phyloP scores from a whole-genome alignment of 2,797 vertebrate genomes.

The Notamacropus eugenii region DNA sequence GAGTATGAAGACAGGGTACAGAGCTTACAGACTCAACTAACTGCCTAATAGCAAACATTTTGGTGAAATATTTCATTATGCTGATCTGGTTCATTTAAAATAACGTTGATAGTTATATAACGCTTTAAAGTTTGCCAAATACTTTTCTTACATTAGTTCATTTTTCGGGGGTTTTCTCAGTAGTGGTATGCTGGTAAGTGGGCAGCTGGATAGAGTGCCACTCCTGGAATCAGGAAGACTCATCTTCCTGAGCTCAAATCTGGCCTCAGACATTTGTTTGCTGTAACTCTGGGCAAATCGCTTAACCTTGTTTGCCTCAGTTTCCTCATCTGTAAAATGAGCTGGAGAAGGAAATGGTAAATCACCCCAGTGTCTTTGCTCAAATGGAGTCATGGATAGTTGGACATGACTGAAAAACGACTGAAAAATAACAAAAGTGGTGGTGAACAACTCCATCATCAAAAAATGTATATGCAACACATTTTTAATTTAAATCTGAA shows the following conservation, averaged over 20 bases:
- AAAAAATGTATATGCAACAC: not conserved
- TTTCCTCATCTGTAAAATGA: not conserved
- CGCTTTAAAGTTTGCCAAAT: not conserved
- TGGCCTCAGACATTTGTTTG: not conserved
- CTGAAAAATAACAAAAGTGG: no score
- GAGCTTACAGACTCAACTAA: constrained; percentile 6
- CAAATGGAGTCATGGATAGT: no score
- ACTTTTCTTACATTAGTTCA: not conserved
- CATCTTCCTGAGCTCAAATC: not conserved
- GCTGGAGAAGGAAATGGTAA: no score
- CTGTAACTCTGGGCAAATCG: not conserved
- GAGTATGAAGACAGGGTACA: not conserved
- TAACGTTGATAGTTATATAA: not conserved
- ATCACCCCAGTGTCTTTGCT: no score
- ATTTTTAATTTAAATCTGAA: not conserved
- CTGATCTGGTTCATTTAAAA: constrained; percentile 8
- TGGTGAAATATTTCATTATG: not conserved
- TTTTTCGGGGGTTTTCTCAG: not conserved
- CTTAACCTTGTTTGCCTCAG: not conserved
- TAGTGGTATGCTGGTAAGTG: not conserved
- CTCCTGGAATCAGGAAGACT: not conserved
- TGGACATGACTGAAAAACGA: no score
- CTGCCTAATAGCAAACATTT: not conserved
- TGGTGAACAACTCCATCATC: not conserved
- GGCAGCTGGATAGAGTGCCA: not conserved